Conservation (phyloP, 2,888 invertebrate genomes). For the Bembecia ichneumoniformis region DNA sequence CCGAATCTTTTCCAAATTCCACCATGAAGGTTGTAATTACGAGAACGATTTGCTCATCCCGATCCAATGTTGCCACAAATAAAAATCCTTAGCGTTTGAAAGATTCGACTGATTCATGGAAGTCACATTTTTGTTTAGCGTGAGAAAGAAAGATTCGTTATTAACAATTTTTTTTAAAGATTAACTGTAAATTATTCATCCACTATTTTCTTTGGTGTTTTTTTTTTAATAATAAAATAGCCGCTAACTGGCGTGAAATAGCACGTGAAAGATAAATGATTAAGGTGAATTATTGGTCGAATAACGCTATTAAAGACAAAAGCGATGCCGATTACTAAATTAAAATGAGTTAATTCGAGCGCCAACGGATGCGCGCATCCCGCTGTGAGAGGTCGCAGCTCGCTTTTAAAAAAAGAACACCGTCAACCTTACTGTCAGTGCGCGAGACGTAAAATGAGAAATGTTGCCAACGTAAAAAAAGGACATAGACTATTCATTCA, state of each 20-base stretch:
- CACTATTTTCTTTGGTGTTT: too few species aligned
- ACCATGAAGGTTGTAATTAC: slow-evolving; percentile 57
- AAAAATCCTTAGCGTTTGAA: slow-evolving; percentile 40
- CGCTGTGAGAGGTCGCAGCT: slow-evolving; percentile 57
- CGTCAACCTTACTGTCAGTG: slow-evolving; percentile 63
- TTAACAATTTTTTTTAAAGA: too few species aligned
- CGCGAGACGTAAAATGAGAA: slow-evolving; percentile 55
- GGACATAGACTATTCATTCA: slow-evolving; percentile 53
- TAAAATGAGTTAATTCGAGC: slow-evolving; percentile 61
- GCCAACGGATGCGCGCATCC: slow-evolving; percentile 60
- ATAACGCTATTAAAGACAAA: slow-evolving; percentile 13
- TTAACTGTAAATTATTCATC: too few species aligned
- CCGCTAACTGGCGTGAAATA: slow-evolving; percentile 14
- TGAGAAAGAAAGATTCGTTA: slow-evolving; percentile 35
- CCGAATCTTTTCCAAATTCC: slow-evolving; percentile 53
- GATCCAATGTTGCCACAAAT: slow-evolving; percentile 55
- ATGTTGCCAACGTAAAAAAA: slow-evolving; percentile 56
- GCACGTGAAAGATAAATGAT: slow-evolving; percentile 11
- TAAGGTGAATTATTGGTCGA: slow-evolving; percentile 25
- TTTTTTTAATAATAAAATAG: slow-evolving; percentile 10
- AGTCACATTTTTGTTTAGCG: slow-evolving; percentile 51
- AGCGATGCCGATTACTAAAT: slow-evolving; percentile 39
- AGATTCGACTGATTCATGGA: slow-evolving; percentile 54
- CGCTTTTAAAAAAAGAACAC: slow-evolving; percentile 40
- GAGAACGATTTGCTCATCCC: slow-evolving; percentile 58